Conservation (phyloP, 2,113 vertebrate genomes). For the Gasterosteus aculeatus region DNA sequence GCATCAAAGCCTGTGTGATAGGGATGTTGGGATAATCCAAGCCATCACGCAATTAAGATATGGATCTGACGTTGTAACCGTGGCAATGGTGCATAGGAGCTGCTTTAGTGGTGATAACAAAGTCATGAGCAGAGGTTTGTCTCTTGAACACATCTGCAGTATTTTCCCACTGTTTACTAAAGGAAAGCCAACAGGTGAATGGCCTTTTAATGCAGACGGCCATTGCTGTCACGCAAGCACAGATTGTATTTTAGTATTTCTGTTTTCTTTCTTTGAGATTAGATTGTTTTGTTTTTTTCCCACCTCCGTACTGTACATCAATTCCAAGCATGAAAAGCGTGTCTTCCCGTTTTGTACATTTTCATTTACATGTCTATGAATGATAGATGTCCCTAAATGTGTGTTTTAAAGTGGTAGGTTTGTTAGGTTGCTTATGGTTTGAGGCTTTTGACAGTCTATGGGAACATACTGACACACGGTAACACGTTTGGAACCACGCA, state of each 20-base stretch:
- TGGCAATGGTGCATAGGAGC: not conserved
- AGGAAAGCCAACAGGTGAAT: not conserved
- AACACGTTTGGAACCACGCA: slow-evolving; percentile 70
- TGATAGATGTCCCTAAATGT: slow-evolving; percentile 1
- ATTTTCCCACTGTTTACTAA: slow-evolving; percentile 8
- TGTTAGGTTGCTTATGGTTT: slow-evolving; percentile 17
- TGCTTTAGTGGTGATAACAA: not conserved
- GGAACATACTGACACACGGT: not conserved
- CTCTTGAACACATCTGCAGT: not conserved
- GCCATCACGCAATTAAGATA: not conserved
- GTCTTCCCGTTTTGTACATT: not conserved
- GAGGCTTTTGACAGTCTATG: slow-evolving; percentile 23
- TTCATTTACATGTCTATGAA: not conserved
- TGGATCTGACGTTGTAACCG: not conserved
- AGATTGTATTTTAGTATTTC: slow-evolving; percentile 1
- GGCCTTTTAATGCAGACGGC: not conserved
- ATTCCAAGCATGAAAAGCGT: not conserved
- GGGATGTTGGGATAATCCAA: not conserved
- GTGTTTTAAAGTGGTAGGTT: not conserved
- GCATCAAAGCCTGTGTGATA: not conserved
- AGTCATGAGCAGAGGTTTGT: not conserved
- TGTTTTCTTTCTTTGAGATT: not conserved
- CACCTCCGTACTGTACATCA: not conserved
- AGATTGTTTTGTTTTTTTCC: not conserved
- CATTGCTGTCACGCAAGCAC: not conserved